Evolutionary conservation across 2,113 vertebrate species (phyloP).

Genomic region (Phalacrocorax carbo): DNA sequence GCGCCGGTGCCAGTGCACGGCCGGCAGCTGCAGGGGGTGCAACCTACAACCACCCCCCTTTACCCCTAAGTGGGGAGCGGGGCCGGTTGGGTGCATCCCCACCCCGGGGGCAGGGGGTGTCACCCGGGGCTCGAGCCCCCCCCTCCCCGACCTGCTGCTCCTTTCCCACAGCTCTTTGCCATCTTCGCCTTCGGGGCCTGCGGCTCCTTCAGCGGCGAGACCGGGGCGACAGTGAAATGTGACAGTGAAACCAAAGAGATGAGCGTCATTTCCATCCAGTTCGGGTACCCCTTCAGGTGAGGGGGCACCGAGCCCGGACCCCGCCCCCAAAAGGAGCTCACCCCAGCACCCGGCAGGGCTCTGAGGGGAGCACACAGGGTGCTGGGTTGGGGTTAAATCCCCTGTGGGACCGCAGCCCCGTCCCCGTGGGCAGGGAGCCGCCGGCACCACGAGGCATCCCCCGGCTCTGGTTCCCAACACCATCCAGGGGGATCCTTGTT

Average conservation of each 20-base stretch:
- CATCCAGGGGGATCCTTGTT: neutral
- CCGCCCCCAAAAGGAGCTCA: neutral
- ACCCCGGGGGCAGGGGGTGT: neutral
- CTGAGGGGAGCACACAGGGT: rapidly evolving
- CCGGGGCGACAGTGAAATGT: slow-evolving; percentile 79
- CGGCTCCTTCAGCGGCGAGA: slow-evolving; percentile 85
- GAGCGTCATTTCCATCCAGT: slow-evolving; percentile 70
- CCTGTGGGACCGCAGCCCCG: rapidly evolving
- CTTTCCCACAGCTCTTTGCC: slow-evolving; percentile 83
- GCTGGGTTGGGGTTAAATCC: neutral
- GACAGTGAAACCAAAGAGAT: neutral
- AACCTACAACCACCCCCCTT: neutral
- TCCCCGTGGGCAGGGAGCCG: neutral
- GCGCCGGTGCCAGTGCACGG: neutral
- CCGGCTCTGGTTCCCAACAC: neutral
- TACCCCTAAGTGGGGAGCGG: neutral
- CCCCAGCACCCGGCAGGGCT: rapidly evolving
- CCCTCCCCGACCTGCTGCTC: neutral
- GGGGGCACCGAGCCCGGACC: neutral
- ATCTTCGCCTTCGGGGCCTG: slow-evolving; percentile 94
- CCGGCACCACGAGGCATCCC: neutral
- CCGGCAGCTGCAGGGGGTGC: neutral
- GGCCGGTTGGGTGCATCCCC: neutral
- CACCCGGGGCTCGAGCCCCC: neutral
- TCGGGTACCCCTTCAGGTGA: slow-evolving; percentile 94